Evolutionary conservation across 2,888 invertebrate genomes (phyloP).

Genomic region (Blomia tropicalis): DNA sequence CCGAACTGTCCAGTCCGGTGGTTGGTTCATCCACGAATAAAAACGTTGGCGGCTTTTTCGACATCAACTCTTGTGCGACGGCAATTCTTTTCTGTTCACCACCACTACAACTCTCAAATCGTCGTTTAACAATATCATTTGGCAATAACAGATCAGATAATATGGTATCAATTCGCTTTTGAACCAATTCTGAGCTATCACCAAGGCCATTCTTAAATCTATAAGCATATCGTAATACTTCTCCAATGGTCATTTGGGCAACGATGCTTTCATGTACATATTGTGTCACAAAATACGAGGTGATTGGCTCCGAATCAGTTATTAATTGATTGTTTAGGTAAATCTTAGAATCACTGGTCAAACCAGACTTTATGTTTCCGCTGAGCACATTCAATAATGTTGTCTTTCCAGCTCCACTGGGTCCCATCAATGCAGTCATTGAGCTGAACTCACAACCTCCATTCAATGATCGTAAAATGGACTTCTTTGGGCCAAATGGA

Average conservation of each 20-base stretch:
- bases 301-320: background rate
- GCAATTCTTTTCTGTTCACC: constrained; percentile 8
- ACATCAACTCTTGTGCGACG: background rate
- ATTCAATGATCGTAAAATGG: background rate
- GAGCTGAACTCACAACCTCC: background rate
- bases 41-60: background rate
- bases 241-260: background rate
- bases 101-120: background rate
- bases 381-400: background rate
- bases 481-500: background rate
- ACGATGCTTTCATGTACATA: background rate
- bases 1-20: background rate
- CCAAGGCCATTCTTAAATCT: background rate
- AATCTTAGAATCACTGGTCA: background rate
- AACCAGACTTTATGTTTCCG: background rate
- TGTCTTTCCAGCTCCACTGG: background rate
- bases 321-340: background rate
- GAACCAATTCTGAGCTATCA: background rate
- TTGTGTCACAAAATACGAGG: background rate
- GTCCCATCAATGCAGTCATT: background rate
- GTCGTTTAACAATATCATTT: background rate
- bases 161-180: background rate
- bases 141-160: background rate
- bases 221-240: background rate
- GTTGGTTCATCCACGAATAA: constrained; percentile 11